Conservation (phyloP, 23 tunicate genomes). For the Halocynthia aurantium region DNA sequence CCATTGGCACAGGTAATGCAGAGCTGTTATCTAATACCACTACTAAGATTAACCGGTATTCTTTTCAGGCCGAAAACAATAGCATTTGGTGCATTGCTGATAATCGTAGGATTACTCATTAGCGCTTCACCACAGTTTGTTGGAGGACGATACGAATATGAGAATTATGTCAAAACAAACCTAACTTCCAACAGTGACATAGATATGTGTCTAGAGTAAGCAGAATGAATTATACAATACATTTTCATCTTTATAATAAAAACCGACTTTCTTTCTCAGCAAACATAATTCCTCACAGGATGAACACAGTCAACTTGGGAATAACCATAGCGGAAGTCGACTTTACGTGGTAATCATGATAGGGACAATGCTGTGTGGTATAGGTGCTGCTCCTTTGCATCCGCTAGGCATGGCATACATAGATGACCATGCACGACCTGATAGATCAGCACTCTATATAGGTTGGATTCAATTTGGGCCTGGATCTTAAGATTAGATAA, state of each 20-base stretch:
- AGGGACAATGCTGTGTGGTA: slow-evolving; percentile 53
- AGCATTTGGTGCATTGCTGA: slow-evolving; percentile 33
- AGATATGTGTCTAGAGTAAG: background rate
- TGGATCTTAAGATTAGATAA: no score
- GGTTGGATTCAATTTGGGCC: slow-evolving; percentile 22
- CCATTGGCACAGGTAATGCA: slow-evolving; percentile 58
- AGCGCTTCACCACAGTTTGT: slow-evolving; percentile 49
- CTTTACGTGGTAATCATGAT: slow-evolving; percentile 40
- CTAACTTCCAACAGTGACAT: background rate
- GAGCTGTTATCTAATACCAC: background rate
- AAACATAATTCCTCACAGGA: background rate
- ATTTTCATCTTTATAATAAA: background rate
- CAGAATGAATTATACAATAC: background rate
- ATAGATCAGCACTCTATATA: slow-evolving; percentile 51
- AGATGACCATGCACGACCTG: slow-evolving; percentile 49
- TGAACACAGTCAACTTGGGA: background rate
- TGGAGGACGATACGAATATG: slow-evolving; percentile 56
- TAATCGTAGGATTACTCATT: slow-evolving; percentile 31
- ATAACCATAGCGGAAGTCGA: background rate
- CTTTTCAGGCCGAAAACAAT: slow-evolving; percentile 43
- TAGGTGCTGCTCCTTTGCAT: slow-evolving; percentile 58
- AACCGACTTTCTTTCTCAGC: background rate
- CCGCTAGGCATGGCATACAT: slow-evolving; percentile 80
- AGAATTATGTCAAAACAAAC: slow-evolving; percentile 13
- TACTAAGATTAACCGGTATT: background rate